phyloP scores from a whole-genome alignment of 2,797 vertebrate species.

The Diplodus sargus region DNA sequence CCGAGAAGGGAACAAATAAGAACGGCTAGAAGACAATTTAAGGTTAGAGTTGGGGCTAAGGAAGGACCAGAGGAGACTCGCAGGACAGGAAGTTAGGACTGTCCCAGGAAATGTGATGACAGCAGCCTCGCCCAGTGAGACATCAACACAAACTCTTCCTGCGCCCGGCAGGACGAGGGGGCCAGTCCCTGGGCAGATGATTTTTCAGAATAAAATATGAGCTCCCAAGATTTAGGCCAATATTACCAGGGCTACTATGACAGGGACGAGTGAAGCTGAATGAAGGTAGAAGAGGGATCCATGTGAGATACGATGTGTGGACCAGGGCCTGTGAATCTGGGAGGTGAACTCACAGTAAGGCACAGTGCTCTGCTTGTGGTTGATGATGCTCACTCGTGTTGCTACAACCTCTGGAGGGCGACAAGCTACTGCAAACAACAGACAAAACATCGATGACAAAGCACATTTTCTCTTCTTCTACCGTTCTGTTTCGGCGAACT shows the following conservation, averaged over 20 bases:
- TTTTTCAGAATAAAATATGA: constrained; percentile 32
- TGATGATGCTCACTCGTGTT: constrained; percentile 75
- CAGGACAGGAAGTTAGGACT: not conserved
- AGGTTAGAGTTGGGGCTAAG: constrained; percentile 2
- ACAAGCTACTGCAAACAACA: constrained; percentile 55
- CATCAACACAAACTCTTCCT: constrained; percentile 17
- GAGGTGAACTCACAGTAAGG: constrained; percentile 84
- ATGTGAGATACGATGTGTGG: constrained; percentile 42
- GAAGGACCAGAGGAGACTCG: not conserved
- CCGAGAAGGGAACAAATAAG: constrained; percentile 14
- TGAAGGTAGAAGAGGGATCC: constrained; percentile 2
- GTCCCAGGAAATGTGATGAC: not conserved
- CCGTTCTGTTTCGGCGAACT: not conserved
- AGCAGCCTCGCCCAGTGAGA: constrained; percentile 8
- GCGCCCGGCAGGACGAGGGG: constrained; percentile 34
- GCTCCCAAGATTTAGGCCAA: not conserved
- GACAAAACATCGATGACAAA: constrained; percentile 52
- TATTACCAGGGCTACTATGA: not conserved
- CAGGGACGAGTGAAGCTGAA: constrained; percentile 12
- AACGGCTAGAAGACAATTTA: constrained; percentile 9
- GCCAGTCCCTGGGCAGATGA: not conserved
- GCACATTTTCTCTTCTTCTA: constrained; percentile 45
- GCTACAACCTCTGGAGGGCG: constrained; percentile 59
- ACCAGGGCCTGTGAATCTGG: constrained; percentile 75
- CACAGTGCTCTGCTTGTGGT: constrained; percentile 83